Conservation (phyloP, 1,140 invertebrate genomes). For the Chrysoperla carnea region DNA sequence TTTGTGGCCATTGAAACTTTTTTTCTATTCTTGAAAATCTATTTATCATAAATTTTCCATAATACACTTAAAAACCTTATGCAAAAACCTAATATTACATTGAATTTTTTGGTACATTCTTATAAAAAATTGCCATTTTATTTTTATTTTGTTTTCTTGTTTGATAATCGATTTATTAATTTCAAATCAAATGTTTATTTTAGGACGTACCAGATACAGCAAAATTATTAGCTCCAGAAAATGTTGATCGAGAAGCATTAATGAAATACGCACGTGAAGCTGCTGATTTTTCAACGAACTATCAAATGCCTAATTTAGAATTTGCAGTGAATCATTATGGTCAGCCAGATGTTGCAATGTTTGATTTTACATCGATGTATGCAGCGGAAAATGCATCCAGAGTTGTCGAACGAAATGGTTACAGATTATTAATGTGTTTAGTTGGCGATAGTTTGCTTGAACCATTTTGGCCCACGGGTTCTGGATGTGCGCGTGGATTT, state of each 20-base stretch:
- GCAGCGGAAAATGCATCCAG: conserved; percentile 87
- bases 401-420: conserved; percentile 56
- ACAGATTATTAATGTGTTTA: conserved; percentile 67
- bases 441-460: conserved; percentile 92
- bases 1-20: too few relatives aligned
- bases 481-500: conserved; percentile 93
- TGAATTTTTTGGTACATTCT: too few relatives aligned
- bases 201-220: conserved; percentile 84
- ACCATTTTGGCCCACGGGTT: conserved; percentile 97
- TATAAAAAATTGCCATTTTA: too few relatives aligned
- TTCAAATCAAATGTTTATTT: conserved; percentile 5
- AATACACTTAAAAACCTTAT: too few relatives aligned
- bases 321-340: conserved; percentile 98
- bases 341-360: conserved; percentile 96
- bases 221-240: conserved; percentile 66
- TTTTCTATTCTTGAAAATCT: too few relatives aligned
- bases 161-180: too few relatives aligned
- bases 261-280: conserved; percentile 90
- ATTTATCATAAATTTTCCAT: too few relatives aligned
- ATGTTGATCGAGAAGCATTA: conserved; percentile 78
- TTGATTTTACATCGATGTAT: conserved; percentile 99
- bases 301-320: conserved; percentile 74
- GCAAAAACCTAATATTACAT: too few relatives aligned
- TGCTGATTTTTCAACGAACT: conserved; percentile 88
- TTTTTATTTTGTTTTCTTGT: too few relatives aligned